phyloP scores from a whole-genome alignment of 2,113 vertebrate genomes.

The Leiothrix lutea region DNA sequence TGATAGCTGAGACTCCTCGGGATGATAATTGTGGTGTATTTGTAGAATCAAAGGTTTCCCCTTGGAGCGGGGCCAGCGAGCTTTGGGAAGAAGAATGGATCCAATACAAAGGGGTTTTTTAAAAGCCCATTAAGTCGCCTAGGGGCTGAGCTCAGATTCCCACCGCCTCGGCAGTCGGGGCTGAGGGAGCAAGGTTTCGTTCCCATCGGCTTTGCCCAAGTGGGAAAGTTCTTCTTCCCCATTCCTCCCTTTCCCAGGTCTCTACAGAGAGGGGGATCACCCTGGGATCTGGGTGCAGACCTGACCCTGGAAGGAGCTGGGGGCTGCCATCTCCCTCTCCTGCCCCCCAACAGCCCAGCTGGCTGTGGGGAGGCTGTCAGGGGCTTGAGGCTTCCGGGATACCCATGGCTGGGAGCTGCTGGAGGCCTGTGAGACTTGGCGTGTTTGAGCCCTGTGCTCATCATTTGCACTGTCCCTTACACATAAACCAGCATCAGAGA shows the following conservation, averaged over 20 bases:
- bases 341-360: fast-evolving
- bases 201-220: neutral
- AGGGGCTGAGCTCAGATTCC: conserved; percentile 38
- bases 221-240: neutral
- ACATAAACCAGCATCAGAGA: neutral
- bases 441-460: neutral
- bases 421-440: fast-evolving
- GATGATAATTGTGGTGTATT: conserved; percentile 51
- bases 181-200: neutral
- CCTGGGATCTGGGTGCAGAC: neutral
- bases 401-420: neutral
- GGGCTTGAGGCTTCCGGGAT: neutral
- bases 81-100: conserved; percentile 52
- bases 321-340: neutral
- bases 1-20: conserved; percentile 4
- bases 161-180: neutral
- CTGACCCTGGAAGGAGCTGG: neutral
- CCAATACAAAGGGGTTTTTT: conserved; percentile 32
- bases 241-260: neutral
- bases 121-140: conserved; percentile 43
- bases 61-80: conserved; percentile 26
- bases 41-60: conserved; percentile 57
- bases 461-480: neutral
- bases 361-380: neutral
- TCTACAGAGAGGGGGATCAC: neutral